Evolutionary conservation across 2,113 vertebrate species (phyloP).

Genomic region (Sclerurus mexicanus): DNA sequence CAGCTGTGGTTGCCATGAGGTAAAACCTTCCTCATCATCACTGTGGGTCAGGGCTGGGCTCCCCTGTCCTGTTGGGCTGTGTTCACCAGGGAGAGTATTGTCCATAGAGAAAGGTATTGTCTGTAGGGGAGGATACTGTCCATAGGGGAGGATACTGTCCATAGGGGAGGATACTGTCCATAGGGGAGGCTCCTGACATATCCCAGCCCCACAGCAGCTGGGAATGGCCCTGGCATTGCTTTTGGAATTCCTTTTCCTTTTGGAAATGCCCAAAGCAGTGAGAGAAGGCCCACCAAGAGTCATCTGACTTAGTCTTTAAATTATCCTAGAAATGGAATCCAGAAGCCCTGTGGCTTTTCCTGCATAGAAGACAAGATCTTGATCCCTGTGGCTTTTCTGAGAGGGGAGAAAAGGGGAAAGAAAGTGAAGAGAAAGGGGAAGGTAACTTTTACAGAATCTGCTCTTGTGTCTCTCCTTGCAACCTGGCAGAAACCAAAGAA

Average conservation of each 20-base stretch:
- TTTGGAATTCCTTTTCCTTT: no score
- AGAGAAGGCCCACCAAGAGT: neutral
- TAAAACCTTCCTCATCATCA: neutral
- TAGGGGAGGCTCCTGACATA: neutral
- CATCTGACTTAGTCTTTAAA: neutral
- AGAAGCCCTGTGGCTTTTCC: neutral
- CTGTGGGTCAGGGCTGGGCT: neutral
- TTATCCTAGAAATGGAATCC: neutral
- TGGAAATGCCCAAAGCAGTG: neutral
- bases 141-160: no score
- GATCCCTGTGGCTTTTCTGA: neutral
- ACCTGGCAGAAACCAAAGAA: neutral
- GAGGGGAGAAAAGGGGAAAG: neutral
- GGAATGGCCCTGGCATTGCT: neutral
- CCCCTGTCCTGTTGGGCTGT: neutral
- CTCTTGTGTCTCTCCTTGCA: neutral
- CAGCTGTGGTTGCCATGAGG: neutral
- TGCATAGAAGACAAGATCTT: neutral
- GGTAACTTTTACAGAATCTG: neutral
- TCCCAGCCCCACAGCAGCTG: neutral
- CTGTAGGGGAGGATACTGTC: no score
- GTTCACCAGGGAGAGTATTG: rapidly evolving
- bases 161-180: no score
- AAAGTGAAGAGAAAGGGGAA: neutral
- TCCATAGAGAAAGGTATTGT: neutral